Percentiles rank a stretch among this genome's conserved stretches.
phyloP scores from a whole-genome alignment of 2,797 vertebrate genomes.

The Sylvia borin region DNA sequence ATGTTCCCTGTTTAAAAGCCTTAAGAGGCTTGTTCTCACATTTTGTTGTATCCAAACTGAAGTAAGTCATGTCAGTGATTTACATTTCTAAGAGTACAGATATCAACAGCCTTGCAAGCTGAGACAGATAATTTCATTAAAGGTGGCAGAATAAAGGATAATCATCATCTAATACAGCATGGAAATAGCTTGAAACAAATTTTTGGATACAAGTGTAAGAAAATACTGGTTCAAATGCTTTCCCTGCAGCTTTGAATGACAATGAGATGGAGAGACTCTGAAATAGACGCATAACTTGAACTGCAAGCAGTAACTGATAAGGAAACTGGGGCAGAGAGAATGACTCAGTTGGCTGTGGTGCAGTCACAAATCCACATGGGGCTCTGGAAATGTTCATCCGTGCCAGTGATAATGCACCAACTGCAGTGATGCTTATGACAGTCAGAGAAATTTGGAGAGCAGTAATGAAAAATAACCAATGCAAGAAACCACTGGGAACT shows the following conservation, averaged over 20 bases:
- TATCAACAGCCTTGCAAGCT: background rate
- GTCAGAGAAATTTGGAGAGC: slow-evolving; percentile 18
- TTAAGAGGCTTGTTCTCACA: background rate
- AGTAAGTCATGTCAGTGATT: background rate
- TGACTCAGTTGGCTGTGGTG: slow-evolving; percentile 64
- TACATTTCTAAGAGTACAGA: background rate
- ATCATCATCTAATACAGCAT: slow-evolving; percentile 13
- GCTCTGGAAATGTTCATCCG: slow-evolving; percentile 49
- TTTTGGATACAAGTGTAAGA: background rate
- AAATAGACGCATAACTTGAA: slow-evolving; percentile 57
- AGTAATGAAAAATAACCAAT: slow-evolving; percentile 16
- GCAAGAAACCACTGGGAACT: background rate
- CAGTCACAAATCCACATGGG: slow-evolving; percentile 47
- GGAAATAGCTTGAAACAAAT: slow-evolving; percentile 7
- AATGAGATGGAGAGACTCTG: slow-evolving; percentile 47
- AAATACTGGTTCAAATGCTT: slow-evolving; percentile 47
- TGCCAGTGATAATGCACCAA: slow-evolving; percentile 48
- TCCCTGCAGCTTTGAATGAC: slow-evolving; percentile 54
- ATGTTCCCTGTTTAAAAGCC: background rate
- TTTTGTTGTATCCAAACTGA: background rate
- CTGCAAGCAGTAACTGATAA: slow-evolving; percentile 53
- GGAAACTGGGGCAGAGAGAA: slow-evolving; percentile 62
- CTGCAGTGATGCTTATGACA: slow-evolving; percentile 19
- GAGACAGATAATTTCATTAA: slow-evolving; percentile 36
- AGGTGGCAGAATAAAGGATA: slow-evolving; percentile 26